These are phyloP conservation scores for Tiliacea citrago DNA, from an alignment of 2,888 invertebrate species.

Conservation along the genomic window DNA sequence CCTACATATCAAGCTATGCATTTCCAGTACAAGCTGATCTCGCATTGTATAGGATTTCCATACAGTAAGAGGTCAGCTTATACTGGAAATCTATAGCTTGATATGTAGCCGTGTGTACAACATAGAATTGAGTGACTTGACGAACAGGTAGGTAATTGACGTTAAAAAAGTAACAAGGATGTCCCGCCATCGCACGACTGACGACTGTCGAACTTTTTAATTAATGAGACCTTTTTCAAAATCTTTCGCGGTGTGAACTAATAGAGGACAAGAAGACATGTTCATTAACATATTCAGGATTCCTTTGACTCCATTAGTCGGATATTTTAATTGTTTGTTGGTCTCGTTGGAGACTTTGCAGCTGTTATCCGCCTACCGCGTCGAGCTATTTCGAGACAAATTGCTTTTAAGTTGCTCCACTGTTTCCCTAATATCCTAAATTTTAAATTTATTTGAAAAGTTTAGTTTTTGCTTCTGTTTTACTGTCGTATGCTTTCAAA, in stretches of 20 bases:
- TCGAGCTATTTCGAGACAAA: conserved; percentile 88
- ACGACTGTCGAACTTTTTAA: conserved; percentile 76
- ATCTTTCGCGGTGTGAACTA: conserved; percentile 76
- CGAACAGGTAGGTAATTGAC: conserved; percentile 64
- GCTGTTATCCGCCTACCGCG: conserved; percentile 86
- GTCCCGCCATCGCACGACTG: conserved; percentile 57
- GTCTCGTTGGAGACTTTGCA: conserved; percentile 84
- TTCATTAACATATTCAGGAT: conserved; percentile 88
- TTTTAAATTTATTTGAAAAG: conserved; percentile 67
- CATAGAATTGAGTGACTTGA: conserved; percentile 13
- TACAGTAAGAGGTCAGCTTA: too few species aligned
- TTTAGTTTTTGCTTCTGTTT: conserved; percentile 58
- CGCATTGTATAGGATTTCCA: too few species aligned
- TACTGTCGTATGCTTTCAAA: conserved; percentile 53
- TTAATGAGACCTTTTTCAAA: conserved; percentile 76
- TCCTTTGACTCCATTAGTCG: conserved; percentile 88
- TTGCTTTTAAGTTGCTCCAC: conserved; percentile 84
- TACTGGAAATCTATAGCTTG: too few species aligned
- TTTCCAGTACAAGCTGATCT: too few species aligned
- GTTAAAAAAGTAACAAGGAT: conserved; percentile 62
- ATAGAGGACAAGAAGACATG: conserved; percentile 85
- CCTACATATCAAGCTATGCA: too few species aligned
- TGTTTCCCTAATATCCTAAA: conserved; percentile 77
- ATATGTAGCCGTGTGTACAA: too few species aligned
- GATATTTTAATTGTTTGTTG: conserved; percentile 89